Percentiles rank a stretch among this genome's conserved stretches.
Evolutionary conservation across 2,797 vertebrate genomes (phyloP).

Genomic region (Melanotaenia boesemani): DNA sequence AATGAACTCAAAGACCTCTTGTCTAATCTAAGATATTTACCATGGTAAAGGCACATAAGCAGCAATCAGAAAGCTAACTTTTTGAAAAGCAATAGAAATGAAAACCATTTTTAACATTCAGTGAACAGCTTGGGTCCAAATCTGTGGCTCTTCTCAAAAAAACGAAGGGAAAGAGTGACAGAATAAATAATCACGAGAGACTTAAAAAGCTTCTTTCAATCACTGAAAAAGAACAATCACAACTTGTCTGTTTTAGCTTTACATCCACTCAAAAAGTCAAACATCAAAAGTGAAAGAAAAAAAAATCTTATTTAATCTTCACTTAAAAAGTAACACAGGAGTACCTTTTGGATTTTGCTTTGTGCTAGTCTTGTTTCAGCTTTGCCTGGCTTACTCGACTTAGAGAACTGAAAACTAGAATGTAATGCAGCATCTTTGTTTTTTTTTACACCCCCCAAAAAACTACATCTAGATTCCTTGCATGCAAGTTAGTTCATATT

Average conservation of each 20-base stretch:
- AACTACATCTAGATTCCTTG: constrained; percentile 3
- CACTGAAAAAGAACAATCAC: constrained; percentile 41
- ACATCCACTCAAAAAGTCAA: constrained; percentile 27
- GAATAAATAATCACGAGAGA: constrained; percentile 66
- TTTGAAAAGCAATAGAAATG: constrained; percentile 30
- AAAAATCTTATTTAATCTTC: neutral
- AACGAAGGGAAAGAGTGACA: constrained; percentile 29
- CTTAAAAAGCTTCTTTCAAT: constrained; percentile 44
- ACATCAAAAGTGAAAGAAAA: constrained; percentile 11
- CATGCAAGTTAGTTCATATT: constrained; percentile 32
- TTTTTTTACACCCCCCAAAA: constrained; percentile 2
- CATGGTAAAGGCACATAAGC: constrained; percentile 75
- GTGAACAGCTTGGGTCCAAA: constrained; percentile 13
- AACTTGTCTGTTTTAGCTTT: constrained; percentile 36
- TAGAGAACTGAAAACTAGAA: constrained; percentile 12
- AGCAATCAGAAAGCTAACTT: constrained; percentile 59
- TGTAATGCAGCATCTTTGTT: neutral
- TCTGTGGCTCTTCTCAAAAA: constrained; percentile 24
- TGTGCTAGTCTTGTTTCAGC: constrained; percentile 5
- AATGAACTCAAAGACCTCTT: constrained; percentile 45
- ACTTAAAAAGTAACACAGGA: constrained; percentile 13
- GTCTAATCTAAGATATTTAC: constrained; percentile 26
- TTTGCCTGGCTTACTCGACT: neutral
- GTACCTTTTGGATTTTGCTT: constrained; percentile 23
- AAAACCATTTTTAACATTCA: constrained; percentile 55